phyloP scores from a whole-genome alignment of 2,888 invertebrate genomes.

The Girardia tigrina region DNA sequence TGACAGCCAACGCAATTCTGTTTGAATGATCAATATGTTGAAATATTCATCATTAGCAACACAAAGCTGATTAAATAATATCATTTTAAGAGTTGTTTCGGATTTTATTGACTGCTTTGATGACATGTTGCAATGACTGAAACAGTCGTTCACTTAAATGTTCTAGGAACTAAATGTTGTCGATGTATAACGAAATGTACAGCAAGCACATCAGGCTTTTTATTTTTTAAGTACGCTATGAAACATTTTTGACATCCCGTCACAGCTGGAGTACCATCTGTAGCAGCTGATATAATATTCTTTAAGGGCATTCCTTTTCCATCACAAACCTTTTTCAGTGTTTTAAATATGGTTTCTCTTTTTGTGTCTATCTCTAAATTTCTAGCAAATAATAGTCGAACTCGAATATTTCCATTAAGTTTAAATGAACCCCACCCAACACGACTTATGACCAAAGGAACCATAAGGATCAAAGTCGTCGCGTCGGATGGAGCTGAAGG shows the following conservation, averaged over 20 bases:
- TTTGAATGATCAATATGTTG: no score
- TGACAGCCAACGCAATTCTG: no score
- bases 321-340: not conserved
- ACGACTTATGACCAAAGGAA: no score
- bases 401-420: no score
- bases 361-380: slow-evolving; percentile 24
- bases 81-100: no score
- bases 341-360: not conserved
- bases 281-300: slow-evolving; percentile 28
- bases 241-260: slow-evolving; percentile 16
- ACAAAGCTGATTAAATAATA: no score
- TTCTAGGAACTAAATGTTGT: slow-evolving; percentile 18
- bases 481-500: no score
- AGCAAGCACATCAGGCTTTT: slow-evolving; percentile 8
- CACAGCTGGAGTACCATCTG: slow-evolving; percentile 16
- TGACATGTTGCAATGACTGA: not conserved
- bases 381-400: slow-evolving; percentile 4
- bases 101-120: no score
- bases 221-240: not conserved
- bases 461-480: no score
- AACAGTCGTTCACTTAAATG: slow-evolving; percentile 17
- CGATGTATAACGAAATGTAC: slow-evolving; percentile 27
- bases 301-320: slow-evolving; percentile 23
- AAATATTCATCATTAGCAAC: no score
- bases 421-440: no score